Evolutionary conservation across 2,888 invertebrate genomes (phyloP).

Genomic region (Fragum whitleyi): DNA sequence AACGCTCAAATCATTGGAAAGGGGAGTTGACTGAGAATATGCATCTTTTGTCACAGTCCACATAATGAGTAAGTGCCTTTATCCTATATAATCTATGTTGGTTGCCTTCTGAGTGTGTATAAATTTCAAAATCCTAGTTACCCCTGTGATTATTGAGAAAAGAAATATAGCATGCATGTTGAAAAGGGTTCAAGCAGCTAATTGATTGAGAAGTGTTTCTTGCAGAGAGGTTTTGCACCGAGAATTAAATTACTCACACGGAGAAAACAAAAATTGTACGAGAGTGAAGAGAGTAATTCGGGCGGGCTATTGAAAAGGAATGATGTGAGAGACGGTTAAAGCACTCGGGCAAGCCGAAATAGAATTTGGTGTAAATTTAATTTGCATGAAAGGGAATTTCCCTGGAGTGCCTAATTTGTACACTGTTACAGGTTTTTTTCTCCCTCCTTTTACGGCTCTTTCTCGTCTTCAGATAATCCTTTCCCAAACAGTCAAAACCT

Average conservation of each 20-base stretch:
- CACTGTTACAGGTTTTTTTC: conserved; percentile 26
- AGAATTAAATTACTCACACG: conserved; percentile 50
- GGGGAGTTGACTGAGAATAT: too few species aligned
- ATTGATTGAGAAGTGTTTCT: conserved; percentile 50
- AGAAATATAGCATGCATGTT: neutral
- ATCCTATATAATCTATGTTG: too few species aligned
- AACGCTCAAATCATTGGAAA: too few species aligned
- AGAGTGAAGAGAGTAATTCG: conserved; percentile 10
- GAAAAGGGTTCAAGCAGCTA: conserved; percentile 2
- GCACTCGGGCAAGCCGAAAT: conserved; percentile 60
- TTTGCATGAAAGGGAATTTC: conserved; percentile 70
- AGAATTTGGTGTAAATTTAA: conserved; percentile 73
- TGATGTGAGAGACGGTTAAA: conserved; percentile 25
- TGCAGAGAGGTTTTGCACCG: conserved; percentile 37
- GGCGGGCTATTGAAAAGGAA: conserved; percentile 13
- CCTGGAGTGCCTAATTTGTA: conserved; percentile 70
- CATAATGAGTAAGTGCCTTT: too few species aligned
- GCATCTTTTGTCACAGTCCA: too few species aligned
- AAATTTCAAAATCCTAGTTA: too few species aligned
- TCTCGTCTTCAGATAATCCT: neutral
- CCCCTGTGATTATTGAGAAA: too few species aligned
- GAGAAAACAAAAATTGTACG: neutral
- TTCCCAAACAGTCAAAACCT: neutral
- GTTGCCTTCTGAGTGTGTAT: too few species aligned
- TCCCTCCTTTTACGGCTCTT: neutral